Evolutionary conservation across 2,888 invertebrate species (phyloP).

Genomic region (Heteropelma amictum): DNA sequence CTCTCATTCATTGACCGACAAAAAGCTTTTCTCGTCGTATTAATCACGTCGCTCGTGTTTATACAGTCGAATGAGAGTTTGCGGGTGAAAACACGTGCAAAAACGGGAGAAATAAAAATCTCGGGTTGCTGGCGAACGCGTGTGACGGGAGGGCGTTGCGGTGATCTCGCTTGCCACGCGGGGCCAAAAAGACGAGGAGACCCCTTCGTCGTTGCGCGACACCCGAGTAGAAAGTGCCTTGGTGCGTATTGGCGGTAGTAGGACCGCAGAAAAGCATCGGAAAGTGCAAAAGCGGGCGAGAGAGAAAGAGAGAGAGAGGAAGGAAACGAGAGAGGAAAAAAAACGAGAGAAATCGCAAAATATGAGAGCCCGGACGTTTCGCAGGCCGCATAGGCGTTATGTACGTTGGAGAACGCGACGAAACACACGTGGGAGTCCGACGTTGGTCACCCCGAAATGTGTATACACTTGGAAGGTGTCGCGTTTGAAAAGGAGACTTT

Average conservation of each 20-base stretch:
- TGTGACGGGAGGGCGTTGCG: conserved; percentile 16
- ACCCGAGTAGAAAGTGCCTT: conserved; percentile 38
- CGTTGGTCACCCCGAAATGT: conserved; percentile 21
- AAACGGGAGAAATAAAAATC: conserved; percentile 45
- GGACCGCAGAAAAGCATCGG: conserved; percentile 22
- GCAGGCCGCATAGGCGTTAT: conserved; percentile 1
- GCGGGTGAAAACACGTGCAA: conserved; percentile 23
- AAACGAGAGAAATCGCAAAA: background rate
- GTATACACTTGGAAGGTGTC: conserved; percentile 75
- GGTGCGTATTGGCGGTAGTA: conserved; percentile 12
- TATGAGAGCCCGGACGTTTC: conserved; percentile 4
- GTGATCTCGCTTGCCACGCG: background rate
- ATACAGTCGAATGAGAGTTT: conserved; percentile 1
- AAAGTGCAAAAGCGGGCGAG: conserved; percentile 1
- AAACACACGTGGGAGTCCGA: conserved; percentile 12
- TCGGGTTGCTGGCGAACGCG: conserved; percentile 29
- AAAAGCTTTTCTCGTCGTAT: background rate
- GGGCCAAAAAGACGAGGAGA: conserved; percentile 17
- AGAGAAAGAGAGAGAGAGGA: conserved; percentile 25
- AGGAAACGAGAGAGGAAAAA: background rate
- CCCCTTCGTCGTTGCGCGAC: conserved; percentile 22
- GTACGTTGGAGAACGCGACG: conserved; percentile 5
- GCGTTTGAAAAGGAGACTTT: conserved; percentile 36
- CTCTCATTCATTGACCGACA: background rate
- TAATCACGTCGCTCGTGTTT: background rate